Percentiles rank a stretch among this genome's conserved stretches.
Evolutionary conservation across 1,140 invertebrate genomes (phyloP).

Genomic region (Aphaenogaster floridana): DNA sequence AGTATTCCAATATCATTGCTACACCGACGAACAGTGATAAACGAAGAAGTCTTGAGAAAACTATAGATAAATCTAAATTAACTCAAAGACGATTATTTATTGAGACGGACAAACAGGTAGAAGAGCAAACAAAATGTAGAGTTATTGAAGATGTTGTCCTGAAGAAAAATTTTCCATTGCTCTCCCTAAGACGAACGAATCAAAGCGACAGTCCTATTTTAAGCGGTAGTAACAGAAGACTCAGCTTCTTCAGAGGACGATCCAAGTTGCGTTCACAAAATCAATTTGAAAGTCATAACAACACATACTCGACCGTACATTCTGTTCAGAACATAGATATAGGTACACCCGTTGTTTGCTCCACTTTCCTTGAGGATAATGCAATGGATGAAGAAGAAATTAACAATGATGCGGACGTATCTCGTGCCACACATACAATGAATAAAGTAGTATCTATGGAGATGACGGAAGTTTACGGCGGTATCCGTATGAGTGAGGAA

Average conservation of each 20-base stretch:
- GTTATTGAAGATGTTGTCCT: conserved; percentile 13
- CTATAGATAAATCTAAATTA: conserved; percentile 28
- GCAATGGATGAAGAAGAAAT: neutral
- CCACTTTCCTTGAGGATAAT: conserved; percentile 75
- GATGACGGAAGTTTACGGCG: neutral
- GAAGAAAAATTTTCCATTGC: neutral
- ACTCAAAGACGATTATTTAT: conserved; percentile 66
- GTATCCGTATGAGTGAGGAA: neutral
- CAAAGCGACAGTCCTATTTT: conserved; percentile 58
- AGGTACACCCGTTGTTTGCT: conserved; percentile 72
- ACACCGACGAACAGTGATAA: neutral
- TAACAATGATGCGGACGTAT: neutral
- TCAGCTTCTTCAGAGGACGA: neutral
- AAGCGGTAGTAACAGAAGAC: conserved; percentile 46
- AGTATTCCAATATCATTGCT: neutral
- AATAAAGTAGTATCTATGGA: conserved; percentile 60
- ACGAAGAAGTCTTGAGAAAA: neutral
- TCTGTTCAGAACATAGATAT: conserved; percentile 47
- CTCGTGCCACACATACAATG: neutral
- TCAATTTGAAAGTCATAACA: neutral
- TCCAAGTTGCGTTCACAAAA: conserved; percentile 10
- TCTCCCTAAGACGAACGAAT: neutral
- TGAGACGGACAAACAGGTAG: neutral
- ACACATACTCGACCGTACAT: neutral
- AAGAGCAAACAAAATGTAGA: neutral